phyloP scores from a whole-genome alignment of 2,113 vertebrate genomes.

The Corythoichthys intestinalis region DNA sequence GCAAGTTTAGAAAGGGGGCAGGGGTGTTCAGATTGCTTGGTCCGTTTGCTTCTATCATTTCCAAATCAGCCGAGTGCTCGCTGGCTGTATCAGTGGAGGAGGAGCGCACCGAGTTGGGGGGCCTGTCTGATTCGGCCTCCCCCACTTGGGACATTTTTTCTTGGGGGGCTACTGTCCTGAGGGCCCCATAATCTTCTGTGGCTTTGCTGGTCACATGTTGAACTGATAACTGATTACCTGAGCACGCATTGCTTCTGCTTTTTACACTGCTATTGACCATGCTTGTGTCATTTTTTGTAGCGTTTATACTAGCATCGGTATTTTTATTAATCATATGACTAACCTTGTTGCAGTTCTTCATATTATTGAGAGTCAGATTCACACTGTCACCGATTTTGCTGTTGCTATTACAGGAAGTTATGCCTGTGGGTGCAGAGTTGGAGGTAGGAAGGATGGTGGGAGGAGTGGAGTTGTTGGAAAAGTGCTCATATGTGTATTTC shows the following conservation, averaged over 20 bases:
- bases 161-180: conserved; percentile 38
- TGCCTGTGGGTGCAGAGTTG: conserved; percentile 44
- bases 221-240: conserved; percentile 61
- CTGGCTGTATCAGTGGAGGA: conserved; percentile 87
- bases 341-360: conserved; percentile 46
- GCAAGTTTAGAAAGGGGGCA: conserved; percentile 28
- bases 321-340: conserved; percentile 46
- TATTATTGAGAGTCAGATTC: conserved; percentile 32
- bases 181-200: conserved; percentile 45
- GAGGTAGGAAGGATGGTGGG: conserved; percentile 53
- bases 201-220: conserved; percentile 46
- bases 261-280: conserved; percentile 43
- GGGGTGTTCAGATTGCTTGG: conserved; percentile 38
- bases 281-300: conserved; percentile 36
- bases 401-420: conserved; percentile 52
- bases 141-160: conserved; percentile 46
- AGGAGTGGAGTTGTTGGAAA: conserved; percentile 50
- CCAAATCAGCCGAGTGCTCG: conserved; percentile 81
- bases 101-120: conserved; percentile 73
- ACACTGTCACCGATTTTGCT: conserved; percentile 44
- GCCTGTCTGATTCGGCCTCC: conserved; percentile 57
- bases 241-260: conserved; percentile 58
- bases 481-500: conserved; percentile 83
- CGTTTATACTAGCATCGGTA: conserved; percentile 29
- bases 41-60: conserved; percentile 64